Conservation (phyloP, 2,113 vertebrate genomes). For the Rhea americana region DNA sequence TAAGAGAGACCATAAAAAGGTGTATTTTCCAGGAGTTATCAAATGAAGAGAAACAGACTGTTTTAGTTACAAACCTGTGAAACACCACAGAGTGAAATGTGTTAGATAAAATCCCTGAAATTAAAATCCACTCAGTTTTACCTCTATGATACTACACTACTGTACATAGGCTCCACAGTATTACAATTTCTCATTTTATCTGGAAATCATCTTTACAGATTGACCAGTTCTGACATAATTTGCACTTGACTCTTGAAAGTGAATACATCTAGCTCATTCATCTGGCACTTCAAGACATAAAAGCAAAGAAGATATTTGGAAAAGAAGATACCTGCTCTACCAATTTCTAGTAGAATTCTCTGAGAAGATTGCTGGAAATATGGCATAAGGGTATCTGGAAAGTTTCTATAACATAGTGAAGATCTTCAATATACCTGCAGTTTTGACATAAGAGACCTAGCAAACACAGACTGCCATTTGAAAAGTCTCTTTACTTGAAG, state of each 20-base stretch:
- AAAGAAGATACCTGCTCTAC: background rate
- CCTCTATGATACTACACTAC: background rate
- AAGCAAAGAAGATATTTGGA: background rate
- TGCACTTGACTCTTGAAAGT: background rate
- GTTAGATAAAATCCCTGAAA: background rate
- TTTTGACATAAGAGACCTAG: background rate
- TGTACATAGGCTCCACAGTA: fast-evolving
- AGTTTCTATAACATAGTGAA: background rate
- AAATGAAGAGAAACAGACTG: background rate
- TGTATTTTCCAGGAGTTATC: background rate
- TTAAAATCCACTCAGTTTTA: background rate
- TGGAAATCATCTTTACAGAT: background rate
- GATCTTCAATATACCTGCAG: background rate
- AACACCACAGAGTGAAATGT: background rate
- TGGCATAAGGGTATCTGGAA: background rate
- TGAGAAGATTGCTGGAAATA: background rate
- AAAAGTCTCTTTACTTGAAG: background rate
- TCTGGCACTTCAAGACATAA: background rate
- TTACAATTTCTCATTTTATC: background rate
- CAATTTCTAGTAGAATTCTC: background rate
- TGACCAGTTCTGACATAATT: background rate
- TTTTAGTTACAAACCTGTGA: background rate
- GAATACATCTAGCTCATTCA: background rate
- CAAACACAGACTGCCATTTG: background rate
- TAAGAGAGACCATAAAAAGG: background rate